These are phyloP conservation scores for Manis pentadactyla DNA, from an alignment of 2,797 vertebrate genomes.

Conservation along the genomic window DNA sequence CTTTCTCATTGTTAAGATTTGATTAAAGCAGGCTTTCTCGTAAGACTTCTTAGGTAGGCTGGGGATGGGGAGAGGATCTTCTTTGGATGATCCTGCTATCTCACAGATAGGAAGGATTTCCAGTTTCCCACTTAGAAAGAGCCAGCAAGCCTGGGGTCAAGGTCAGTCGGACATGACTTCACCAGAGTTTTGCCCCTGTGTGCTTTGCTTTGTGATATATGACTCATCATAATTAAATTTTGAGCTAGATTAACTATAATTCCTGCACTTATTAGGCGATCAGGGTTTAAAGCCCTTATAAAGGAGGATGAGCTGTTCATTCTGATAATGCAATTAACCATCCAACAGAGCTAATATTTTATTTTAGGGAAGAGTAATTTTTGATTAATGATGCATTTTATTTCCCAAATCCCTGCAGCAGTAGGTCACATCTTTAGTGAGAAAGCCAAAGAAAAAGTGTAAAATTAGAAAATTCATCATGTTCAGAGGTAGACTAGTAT, in stretches of 20 bases:
- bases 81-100: conserved; percentile 28
- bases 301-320: conserved; percentile 76
- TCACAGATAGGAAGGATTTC: conserved; percentile 66
- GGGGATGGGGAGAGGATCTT: not conserved
- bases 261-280: conserved; percentile 77
- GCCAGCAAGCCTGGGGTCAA: conserved; percentile 53
- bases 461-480: conserved; percentile 59
- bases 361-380: conserved; percentile 77
- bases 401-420: conserved; percentile 64
- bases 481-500: conserved; percentile 1
- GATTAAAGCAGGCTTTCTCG: conserved; percentile 46
- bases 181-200: conserved; percentile 59
- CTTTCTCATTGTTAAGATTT: conserved; percentile 62
- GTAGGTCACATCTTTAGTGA: conserved; percentile 61
- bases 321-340: conserved; percentile 79
- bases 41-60: conserved; percentile 46
- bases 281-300: conserved; percentile 75
- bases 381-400: conserved; percentile 77
- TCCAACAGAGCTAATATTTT: conserved; percentile 77
- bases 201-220: conserved; percentile 76
- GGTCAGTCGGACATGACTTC: conserved; percentile 69
- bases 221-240: conserved; percentile 81
- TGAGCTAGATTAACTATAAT: conserved; percentile 81
- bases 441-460: conserved; percentile 43
- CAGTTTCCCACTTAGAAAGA: conserved; percentile 58